These are phyloP conservation scores for Gavia stellata DNA, from an alignment of 2,113 vertebrate species.

Conservation along the genomic window DNA sequence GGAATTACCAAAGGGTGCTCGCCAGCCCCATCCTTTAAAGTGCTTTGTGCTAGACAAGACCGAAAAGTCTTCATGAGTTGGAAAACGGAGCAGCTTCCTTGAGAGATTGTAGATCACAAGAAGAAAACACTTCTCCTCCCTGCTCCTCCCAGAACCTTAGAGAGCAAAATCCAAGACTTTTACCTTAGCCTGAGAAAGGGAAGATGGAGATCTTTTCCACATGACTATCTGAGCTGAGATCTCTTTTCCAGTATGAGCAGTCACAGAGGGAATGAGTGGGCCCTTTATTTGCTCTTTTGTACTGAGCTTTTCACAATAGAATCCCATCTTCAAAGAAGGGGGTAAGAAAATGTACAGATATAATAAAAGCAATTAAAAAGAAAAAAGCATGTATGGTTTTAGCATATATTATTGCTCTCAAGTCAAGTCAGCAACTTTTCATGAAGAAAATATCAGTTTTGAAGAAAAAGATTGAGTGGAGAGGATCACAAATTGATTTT, in stretches of 20 bases:
- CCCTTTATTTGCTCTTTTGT: not conserved
- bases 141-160: not conserved
- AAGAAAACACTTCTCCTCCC: not conserved
- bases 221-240: not conserved
- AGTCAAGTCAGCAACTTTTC: slow-evolving; percentile 37
- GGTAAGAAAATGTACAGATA: not conserved
- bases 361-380: not conserved
- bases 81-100: not conserved
- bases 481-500: slow-evolving; percentile 13
- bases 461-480: not conserved
- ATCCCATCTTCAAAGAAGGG: not conserved
- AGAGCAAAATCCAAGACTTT: not conserved
- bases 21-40: not conserved
- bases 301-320: not conserved
- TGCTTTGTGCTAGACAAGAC: not conserved
- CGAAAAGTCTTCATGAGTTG: not conserved
- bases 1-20: not conserved
- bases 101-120: not conserved
- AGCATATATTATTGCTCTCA: not conserved
- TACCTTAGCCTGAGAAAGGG: not conserved
- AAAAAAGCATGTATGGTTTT: not conserved
- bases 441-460: not conserved
- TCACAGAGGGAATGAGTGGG: not conserved
- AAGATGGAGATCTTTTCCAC: not conserved
- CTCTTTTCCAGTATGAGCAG: not conserved